Base-by-base conservation (phyloP, 2,888 invertebrate genomes). In the Ephialtes manifestator region DNA sequence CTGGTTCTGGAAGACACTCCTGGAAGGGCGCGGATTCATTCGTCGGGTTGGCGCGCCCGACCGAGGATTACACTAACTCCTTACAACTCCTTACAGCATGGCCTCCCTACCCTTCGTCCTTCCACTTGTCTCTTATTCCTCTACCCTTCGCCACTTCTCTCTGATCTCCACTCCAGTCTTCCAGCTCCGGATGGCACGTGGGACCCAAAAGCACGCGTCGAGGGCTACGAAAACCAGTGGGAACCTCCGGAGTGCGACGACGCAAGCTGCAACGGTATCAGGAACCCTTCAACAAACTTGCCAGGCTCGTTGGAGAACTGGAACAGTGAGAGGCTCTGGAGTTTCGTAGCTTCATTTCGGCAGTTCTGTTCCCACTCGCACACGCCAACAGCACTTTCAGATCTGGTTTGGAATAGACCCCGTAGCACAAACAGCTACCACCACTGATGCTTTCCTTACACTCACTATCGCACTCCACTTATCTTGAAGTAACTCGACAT, bases 51-150 rank as follows among this genome's bases (percentile, higher is more conserved):
- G 71, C 67, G 68, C 83, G 78, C 53, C 58, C 71, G 67, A 72
- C 74, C 86, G 85, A 86, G 87, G 89, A 90, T 90, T 89, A 90
- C 87, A 89, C 87, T 87, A 86, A 89, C 89, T 90, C 87, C 89
- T 88, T 87, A 84, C 88, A 85, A 87, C 81, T 87, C 79, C 76
- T 85, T 76, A 67, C 72, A 65, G 75, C 48, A n/a, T 51, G 53
- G 68, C 79, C 76, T 76, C 46, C 67, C 39, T 10, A n/a, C 39
- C 5, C 10, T 10, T 77, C 67, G 5, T 11, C 51, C 24, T 35
- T 67, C 70, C 53, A 53, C 51, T 24, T 20, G 15, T 24, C 24
- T 72, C 58, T 46, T 67, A 46, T 81, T 11, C 35, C 20, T 65
- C 65, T 76, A 58, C 51, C 43, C 60, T 43, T 77, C 11, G 31